phyloP scores from a whole-genome alignment of 2,113 vertebrate genomes.

The Pelobates fuscus region DNA sequence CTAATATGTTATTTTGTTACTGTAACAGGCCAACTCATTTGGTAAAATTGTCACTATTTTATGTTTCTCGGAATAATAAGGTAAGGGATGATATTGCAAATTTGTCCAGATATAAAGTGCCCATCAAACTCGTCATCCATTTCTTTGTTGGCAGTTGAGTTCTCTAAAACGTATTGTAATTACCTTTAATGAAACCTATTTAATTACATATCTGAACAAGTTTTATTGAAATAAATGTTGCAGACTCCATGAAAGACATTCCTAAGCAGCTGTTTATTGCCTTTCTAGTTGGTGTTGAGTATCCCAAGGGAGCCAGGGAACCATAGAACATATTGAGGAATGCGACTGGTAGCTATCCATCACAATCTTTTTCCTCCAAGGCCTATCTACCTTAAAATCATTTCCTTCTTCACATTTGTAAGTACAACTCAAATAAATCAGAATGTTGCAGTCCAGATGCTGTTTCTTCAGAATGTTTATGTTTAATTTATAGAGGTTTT shows the following conservation, averaged over 20 bases:
- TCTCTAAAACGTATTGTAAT: not conserved
- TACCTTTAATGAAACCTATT: not conserved
- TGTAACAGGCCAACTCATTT: too few species aligned
- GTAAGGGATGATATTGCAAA: too few species aligned
- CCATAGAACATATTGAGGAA: conserved; percentile 52
- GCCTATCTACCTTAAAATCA: conserved; percentile 58
- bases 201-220: conserved; percentile 1
- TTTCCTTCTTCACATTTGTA: conserved; percentile 57
- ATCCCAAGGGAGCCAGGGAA: conserved; percentile 53
- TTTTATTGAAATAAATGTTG: conserved; percentile 16
- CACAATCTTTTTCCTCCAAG: conserved; percentile 51
- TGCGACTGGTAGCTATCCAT: conserved; percentile 59
- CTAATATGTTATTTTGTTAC: too few species aligned
- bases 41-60: too few species aligned
- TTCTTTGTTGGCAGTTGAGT: too few species aligned
- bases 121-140: too few species aligned
- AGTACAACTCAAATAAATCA: conserved; percentile 65
- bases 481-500: conserved; percentile 62
- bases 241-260: conserved; percentile 55
- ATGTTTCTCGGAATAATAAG: too few species aligned
- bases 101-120: too few species aligned
- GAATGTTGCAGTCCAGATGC: conserved; percentile 58
- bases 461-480: conserved; percentile 43
- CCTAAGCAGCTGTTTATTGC: conserved; percentile 53
- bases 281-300: conserved; percentile 53